Evolutionary conservation across 2,113 vertebrate species (phyloP), one percentile per base, ranked within the genome.

Genomic region (Perccottus glenii): DNA sequence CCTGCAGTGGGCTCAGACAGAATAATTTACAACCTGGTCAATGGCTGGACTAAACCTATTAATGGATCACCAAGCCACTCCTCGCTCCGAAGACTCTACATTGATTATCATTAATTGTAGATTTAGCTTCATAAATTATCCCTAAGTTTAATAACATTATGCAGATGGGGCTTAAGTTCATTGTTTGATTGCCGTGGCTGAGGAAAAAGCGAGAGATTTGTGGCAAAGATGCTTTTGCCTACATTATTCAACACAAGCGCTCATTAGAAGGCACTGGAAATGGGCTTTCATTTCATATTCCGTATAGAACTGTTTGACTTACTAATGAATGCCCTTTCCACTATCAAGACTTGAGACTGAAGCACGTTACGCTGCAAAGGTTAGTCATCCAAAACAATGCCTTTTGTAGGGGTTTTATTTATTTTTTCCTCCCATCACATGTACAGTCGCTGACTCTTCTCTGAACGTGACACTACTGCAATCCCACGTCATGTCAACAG

Each of bases 181-280:
- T 48, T 60, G 69, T 83, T 64, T 83, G 81, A 87, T 78, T 77
- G 75, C 74, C 52, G 60, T 27, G 11, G 50, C 63, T 60, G 38
- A 14, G 32, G 47, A 44, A 60, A 76, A 67, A 47, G 74, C 68
- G 40, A 60, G 48, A 9, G 40, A 48, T 14, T 33, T 70, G 80
- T 80, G 74, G 73, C 66, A 5, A 46, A 76, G 68, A 59, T 65
- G 67, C 1, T 0, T 60, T 60, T 55, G 60, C 3, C 45, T 85
- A 16, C 86, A 88, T 87, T 83, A 87, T 87, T 88, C 73, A 87
- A 70, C 77, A 81, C 70, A 69, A 70, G 36, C 60, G 46, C 78
- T 84, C 75, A 83, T 84, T 88, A 87, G 70, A 67, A 71, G 68
- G 70, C 79, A 72, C 59, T 58, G 67, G 75, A 81, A 81, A 75